Evolutionary conservation across 2,113 vertebrate genomes (phyloP).

Genomic region (Galbula dea): DNA sequence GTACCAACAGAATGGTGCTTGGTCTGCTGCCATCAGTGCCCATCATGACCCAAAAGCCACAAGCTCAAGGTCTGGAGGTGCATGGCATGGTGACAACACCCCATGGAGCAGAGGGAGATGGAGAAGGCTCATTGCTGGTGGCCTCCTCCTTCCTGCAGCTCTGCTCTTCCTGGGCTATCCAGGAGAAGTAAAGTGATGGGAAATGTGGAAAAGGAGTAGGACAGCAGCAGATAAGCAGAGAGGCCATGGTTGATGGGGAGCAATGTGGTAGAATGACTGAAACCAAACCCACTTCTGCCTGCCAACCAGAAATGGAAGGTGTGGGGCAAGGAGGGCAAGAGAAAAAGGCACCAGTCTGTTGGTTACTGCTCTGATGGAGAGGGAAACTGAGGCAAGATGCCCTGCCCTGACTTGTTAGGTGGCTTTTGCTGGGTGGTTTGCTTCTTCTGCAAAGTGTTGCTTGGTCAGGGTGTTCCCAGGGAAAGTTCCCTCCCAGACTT

Average conservation of each 20-base stretch:
- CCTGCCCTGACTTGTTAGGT: background rate
- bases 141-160: background rate
- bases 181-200: background rate
- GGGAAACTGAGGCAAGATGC: background rate
- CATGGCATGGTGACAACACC: background rate
- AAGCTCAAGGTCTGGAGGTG: background rate
- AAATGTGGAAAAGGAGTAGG: background rate
- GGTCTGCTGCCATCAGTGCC: background rate
- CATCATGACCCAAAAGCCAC: background rate
- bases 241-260: accelerated
- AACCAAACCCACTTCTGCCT: background rate
- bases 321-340: background rate
- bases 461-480: background rate
- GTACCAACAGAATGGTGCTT: background rate
- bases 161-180: background rate
- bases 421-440: background rate
- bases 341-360: background rate
- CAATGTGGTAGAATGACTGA: background rate
- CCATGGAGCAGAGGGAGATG: background rate
- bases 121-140: background rate
- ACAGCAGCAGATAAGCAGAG: background rate
- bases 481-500: background rate
- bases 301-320: background rate
- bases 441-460: background rate
- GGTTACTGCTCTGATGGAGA: background rate